phyloP scores from a whole-genome alignment of 2,113 vertebrate genomes.

The Sakesphorus luctuosus region DNA sequence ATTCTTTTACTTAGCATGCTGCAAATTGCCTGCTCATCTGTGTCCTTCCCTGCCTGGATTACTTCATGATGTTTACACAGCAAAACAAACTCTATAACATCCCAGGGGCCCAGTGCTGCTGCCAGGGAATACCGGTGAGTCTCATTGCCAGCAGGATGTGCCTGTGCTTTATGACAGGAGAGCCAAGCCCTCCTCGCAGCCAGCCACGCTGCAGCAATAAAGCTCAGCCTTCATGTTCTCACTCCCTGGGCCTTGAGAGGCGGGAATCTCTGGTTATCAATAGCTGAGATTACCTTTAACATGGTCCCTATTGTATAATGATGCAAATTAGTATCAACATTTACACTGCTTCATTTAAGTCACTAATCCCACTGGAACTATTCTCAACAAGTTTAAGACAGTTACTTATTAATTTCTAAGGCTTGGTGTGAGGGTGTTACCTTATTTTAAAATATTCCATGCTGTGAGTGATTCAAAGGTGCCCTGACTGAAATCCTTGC shows the following conservation, averaged over 20 bases:
- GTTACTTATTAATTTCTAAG: slow-evolving; percentile 15
- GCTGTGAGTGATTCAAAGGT: background rate
- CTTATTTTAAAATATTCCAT: background rate
- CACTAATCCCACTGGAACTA: slow-evolving; percentile 1
- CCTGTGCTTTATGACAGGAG: slow-evolving; percentile 27
- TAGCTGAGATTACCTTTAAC: background rate
- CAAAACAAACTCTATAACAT: slow-evolving; percentile 49
- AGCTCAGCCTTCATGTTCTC: background rate
- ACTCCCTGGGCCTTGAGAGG: slow-evolving; percentile 3
- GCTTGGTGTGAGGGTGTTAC: background rate
- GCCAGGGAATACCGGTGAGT: background rate
- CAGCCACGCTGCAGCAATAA: slow-evolving; percentile 3
- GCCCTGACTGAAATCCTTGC: background rate
- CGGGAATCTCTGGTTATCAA: background rate
- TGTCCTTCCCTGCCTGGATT: slow-evolving; percentile 17
- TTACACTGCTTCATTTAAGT: background rate
- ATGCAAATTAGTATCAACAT: background rate
- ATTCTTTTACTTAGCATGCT: background rate
- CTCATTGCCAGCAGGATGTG: slow-evolving; percentile 52
- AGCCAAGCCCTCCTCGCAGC: background rate
- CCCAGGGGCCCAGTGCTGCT: slow-evolving; percentile 42
- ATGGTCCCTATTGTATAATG: background rate
- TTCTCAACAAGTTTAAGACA: background rate
- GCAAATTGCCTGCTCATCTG: slow-evolving; percentile 40
- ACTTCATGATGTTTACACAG: slow-evolving; percentile 54